These are phyloP conservation scores for Rhopalosiphum nymphaeae DNA, from an alignment of 2,888 invertebrate genomes.

Conservation along the genomic window DNA sequence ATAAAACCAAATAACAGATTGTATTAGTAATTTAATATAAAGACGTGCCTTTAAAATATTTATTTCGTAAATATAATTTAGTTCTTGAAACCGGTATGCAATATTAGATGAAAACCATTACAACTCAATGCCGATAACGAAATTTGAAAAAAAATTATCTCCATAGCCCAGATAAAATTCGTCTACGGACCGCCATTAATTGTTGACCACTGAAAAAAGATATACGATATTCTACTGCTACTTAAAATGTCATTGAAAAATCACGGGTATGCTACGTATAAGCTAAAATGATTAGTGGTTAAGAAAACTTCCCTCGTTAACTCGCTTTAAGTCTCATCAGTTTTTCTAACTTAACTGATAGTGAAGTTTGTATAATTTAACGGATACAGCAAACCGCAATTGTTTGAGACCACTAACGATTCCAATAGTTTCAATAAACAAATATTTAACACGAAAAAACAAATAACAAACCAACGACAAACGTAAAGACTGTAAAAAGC, in stretches of 20 bases:
- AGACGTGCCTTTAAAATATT: neutral
- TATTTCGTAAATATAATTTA: neutral
- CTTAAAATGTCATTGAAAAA: neutral
- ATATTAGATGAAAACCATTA: neutral
- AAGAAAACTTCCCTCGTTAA: neutral
- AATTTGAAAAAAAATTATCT: neutral
- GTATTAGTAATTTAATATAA: neutral
- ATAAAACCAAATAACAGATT: neutral
- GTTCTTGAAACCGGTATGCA: neutral
- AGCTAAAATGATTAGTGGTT: neutral
- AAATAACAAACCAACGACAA: neutral
- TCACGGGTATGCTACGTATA: neutral
- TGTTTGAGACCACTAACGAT: neutral
- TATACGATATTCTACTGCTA: neutral
- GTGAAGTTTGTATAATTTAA: no score
- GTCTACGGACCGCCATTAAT: neutral
- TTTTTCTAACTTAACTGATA: neutral
- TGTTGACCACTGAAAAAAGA: neutral
- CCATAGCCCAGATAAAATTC: neutral
- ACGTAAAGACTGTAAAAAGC: neutral
- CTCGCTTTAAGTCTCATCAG: neutral
- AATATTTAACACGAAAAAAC: neutral
- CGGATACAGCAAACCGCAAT: neutral
- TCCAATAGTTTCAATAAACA: neutral
- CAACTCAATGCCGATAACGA: neutral